Percentiles rank a stretch among this genome's conserved stretches.
Conservation (phyloP, 2,113 vertebrate species). For the Urocolius indicus region DNA sequence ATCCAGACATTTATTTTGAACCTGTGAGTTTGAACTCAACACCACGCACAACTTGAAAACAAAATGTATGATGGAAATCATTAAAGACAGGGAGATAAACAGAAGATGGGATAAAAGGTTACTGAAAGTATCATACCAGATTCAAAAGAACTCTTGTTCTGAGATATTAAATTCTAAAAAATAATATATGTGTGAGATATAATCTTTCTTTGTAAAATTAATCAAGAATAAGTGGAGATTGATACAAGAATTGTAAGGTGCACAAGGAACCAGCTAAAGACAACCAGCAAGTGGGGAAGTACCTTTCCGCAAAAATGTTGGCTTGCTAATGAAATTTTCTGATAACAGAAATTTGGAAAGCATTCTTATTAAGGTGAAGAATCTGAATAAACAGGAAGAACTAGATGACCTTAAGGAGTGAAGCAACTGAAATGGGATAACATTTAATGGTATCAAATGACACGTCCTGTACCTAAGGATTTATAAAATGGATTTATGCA, state of each 20-base stretch:
- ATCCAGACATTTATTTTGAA: neutral
- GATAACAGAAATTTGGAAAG: constrained; percentile 61
- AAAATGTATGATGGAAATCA: neutral
- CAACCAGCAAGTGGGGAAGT: constrained; percentile 35
- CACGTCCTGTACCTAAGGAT: constrained; percentile 13
- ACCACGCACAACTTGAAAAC: neutral
- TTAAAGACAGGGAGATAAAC: neutral
- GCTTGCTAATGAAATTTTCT: constrained; percentile 42
- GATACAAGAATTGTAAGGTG: constrained; percentile 9
- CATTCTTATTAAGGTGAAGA: constrained; percentile 34
- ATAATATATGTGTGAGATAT: neutral
- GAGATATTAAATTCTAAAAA: neutral
- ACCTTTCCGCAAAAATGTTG: constrained; percentile 65
- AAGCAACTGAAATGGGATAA: constrained; percentile 28
- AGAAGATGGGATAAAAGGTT: constrained; percentile 1
- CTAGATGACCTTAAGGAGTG: constrained; percentile 53
- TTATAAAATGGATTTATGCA: constrained; percentile 19
- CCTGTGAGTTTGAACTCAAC: neutral
- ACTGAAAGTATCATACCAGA: neutral
- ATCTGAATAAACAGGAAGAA: constrained; percentile 58
- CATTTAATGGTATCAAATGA: constrained; percentile 5
- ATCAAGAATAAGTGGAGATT: neutral
- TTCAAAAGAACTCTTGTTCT: constrained; percentile 9
- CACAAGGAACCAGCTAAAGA: constrained; percentile 16
- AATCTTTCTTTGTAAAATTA: constrained; percentile 20